Percentiles rank a stretch among this genome's conserved stretches.
Conservation (phyloP, 2,888 invertebrate genomes). For the Diaprepes abbreviatus region DNA sequence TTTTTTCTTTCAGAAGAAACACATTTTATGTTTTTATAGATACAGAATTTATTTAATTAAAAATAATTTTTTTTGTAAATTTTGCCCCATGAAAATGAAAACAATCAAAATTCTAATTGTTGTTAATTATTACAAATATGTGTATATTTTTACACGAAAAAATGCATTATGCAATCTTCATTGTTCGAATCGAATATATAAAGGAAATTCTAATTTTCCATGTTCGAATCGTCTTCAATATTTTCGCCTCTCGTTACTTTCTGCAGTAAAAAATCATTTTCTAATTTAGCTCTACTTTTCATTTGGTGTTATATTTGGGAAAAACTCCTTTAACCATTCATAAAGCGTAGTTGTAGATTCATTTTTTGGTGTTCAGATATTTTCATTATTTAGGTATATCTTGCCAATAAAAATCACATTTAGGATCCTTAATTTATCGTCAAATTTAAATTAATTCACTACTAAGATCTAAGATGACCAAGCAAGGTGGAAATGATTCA, state of each 20-base stretch:
- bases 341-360: too few relatives aligned
- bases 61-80: too few relatives aligned
- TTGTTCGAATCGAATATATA: not conserved
- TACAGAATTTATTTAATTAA: too few relatives aligned
- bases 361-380: too few relatives aligned
- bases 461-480: too few relatives aligned
- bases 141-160: too few relatives aligned
- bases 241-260: not conserved
- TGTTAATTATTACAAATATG: not conserved
- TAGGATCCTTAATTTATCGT: not conserved
- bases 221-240: not conserved
- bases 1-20: too few relatives aligned
- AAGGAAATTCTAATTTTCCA: not conserved
- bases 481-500: too few relatives aligned
- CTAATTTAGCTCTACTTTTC: not conserved
- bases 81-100: too few relatives aligned
- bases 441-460: too few relatives aligned
- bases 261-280: conserved; percentile 3
- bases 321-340: not conserved
- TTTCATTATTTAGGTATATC: not conserved
- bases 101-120: not conserved
- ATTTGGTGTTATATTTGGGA: not conserved
- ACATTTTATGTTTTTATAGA: too few relatives aligned
- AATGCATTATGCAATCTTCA: not conserved
- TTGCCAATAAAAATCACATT: not conserved